A percentile compares a stretch with the other conserved stretches of the same genome.
phyloP scores from a whole-genome alignment of 2,113 vertebrate genomes.

The Cephalopholis sonnerati region DNA sequence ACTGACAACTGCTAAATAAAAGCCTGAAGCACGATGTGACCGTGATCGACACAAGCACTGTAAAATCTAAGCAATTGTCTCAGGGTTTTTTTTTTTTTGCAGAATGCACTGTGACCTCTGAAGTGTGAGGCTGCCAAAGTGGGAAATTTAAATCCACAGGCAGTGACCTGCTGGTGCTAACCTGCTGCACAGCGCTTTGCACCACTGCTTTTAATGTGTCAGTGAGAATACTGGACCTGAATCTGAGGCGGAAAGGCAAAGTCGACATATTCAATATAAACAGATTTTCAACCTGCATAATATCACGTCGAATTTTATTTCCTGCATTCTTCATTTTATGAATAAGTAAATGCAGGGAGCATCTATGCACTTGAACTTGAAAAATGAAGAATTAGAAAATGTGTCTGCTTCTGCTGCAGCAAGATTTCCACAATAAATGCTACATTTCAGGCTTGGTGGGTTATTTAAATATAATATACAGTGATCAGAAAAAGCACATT shows the following conservation, averaged over 20 bases:
- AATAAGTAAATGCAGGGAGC: background rate
- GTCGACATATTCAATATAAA: background rate
- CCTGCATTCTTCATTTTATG: background rate
- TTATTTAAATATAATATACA: background rate
- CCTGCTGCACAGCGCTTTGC: conserved; percentile 10
- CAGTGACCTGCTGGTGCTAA: conserved; percentile 14
- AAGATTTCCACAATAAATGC: background rate
- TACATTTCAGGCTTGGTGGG: background rate
- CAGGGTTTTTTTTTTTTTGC: conserved; percentile 5
- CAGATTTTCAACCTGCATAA: background rate
- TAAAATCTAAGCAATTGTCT: conserved; percentile 1
- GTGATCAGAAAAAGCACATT: background rate
- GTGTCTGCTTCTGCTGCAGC: background rate
- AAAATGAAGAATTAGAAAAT: background rate
- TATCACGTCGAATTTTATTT: background rate
- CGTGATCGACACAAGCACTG: background rate
- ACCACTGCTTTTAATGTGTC: background rate
- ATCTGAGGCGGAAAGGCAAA: background rate
- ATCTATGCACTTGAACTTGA: background rate
- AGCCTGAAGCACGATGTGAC: background rate
- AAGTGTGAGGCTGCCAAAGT: background rate
- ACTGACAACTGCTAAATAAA: conserved; percentile 2
- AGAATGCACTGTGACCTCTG: conserved; percentile 27
- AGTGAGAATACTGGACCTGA: conserved; percentile 3
- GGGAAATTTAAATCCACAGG: conserved; percentile 28